Evolutionary conservation across 23 tunicate species (phyloP).

Genomic region (Phallusia fumigata): DNA sequence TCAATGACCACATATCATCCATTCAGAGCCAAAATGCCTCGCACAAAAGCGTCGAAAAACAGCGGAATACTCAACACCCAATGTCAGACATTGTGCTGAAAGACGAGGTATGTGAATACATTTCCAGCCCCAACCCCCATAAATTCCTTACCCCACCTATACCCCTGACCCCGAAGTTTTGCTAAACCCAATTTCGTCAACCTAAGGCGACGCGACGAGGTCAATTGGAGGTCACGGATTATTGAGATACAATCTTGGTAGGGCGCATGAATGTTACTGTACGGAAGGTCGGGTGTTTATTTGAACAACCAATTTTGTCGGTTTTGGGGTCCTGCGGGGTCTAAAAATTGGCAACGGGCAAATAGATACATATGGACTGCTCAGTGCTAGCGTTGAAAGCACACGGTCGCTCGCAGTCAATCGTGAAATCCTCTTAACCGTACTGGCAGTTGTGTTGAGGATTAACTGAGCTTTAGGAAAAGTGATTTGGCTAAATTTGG

Average conservation of each 20-base stretch:
- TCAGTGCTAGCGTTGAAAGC: not conserved
- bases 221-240: not conserved
- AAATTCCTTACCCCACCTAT: not conserved
- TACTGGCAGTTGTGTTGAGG: not conserved
- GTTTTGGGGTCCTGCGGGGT: not conserved
- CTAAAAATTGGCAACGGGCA: no score
- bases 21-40: no score
- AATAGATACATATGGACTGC: no score
- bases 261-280: not conserved
- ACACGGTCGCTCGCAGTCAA: not conserved
- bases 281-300: not conserved
- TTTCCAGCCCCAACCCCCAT: no score
- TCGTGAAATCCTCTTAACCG: not conserved
- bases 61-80: no score
- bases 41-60: no score
- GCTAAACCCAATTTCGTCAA: no score
- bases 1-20: no score
- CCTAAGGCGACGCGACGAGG: not conserved
- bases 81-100: no score
- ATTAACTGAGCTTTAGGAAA: not conserved
- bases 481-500: not conserved
- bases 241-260: not conserved
- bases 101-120: no score
- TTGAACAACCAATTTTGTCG: not conserved
- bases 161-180: no score